These are phyloP conservation scores for Noturus placidus DNA, from an alignment of 2,113 vertebrate species.

Conservation along the genomic window DNA sequence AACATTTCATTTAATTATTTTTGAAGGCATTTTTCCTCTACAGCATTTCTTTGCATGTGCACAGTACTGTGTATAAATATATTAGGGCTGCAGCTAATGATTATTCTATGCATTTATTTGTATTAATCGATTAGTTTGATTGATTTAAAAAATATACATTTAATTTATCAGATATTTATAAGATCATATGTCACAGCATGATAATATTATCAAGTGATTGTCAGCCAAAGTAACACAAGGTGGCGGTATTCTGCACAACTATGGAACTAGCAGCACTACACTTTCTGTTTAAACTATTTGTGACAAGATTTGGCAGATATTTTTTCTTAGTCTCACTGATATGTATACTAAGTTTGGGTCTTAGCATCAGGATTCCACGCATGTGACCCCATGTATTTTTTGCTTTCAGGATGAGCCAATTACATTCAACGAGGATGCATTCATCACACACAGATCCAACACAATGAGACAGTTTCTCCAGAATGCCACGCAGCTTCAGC, in stretches of 20 bases:
- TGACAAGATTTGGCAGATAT: background rate
- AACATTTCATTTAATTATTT: too few relatives aligned
- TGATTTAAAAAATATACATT: background rate
- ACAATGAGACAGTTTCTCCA: conserved; percentile 94
- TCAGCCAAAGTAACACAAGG: background rate
- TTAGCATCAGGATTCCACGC: background rate
- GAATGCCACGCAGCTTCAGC: conserved; percentile 94
- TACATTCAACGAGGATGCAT: conserved; percentile 89
- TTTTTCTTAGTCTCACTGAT: background rate
- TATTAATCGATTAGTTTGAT: background rate
- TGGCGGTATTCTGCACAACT: background rate
- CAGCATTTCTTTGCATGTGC: too few relatives aligned
- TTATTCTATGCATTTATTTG: too few relatives aligned
- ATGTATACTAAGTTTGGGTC: background rate
- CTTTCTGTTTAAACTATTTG: background rate
- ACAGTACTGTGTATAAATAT: too few relatives aligned
- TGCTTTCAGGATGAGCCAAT: conserved; percentile 86
- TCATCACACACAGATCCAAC: conserved; percentile 89
- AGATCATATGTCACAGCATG: background rate
- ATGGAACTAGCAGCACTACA: background rate
- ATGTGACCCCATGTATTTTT: conserved; percentile 9
- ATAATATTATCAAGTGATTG: background rate
- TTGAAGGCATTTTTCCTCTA: too few relatives aligned
- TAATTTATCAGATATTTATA: background rate
- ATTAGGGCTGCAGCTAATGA: background rate